Base-by-base conservation (phyloP, 2,797 vertebrate genomes). In the Triplophysa yarkandensis region DNA sequence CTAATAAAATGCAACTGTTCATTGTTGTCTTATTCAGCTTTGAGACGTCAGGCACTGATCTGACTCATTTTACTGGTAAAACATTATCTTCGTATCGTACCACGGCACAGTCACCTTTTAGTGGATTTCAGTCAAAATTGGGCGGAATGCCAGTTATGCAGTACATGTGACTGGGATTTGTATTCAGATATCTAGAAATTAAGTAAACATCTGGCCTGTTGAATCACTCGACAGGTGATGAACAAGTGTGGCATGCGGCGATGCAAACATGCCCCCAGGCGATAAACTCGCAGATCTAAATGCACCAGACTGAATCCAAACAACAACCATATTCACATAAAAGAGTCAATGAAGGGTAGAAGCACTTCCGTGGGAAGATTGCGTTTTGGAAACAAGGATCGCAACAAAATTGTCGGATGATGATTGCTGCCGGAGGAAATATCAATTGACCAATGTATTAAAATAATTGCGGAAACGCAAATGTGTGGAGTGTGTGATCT, bases 291-390 rank as follows among this genome's bases (percentile, higher is more conserved):
- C 68, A 70, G 39, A 43, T 76, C 76, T 32, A 27, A 48, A 63
- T 77, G 66, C 64, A 73, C 44, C 66, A 63, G 65, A 74, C 63
- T 74, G 63, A 73, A 84, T 82, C 83, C 79, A 82, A 85, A 86
- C 81, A 84, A 28, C 11, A 74, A 71, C 66, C 52, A 78, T 48
- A 78, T 60, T 60, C 81, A 78, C 66, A 78, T 8, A 54, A 28
- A 34, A 13, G 10, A 39, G 5, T 50, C 30, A 36, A 43, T 8
- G 16, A 62, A 43, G 21, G 4, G 17, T 41, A 39, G 39, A 16
- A 72, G 17, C 7, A 63, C 27, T 50, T 63, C 21, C 32, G 10
- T 16, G 7, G 46, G 21, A 4, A 16, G 61, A 46, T 46, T 6
- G 28, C 28, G n/a, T 23, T 48, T 8, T 25, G 14, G 57, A 62